A percentile compares a stretch with the other conserved stretches of the same genome.
Evolutionary conservation across 2,888 invertebrate genomes (phyloP).

Genomic region (Exocentrus adspersus): DNA sequence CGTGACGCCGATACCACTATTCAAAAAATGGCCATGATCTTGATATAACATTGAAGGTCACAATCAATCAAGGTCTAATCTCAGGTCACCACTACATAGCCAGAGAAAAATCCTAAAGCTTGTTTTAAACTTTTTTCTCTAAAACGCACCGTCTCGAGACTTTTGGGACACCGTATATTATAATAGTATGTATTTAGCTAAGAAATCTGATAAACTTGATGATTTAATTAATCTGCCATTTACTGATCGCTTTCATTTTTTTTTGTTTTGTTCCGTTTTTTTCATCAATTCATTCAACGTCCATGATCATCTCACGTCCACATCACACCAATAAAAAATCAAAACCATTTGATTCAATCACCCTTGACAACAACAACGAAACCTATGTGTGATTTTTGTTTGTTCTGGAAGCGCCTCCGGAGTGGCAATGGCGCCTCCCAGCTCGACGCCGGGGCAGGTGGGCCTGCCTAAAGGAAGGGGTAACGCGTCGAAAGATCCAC

Average conservation of each 20-base stretch:
- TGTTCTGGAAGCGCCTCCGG: slow-evolving; percentile 66
- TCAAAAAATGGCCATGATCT: no score
- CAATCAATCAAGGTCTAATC: no score
- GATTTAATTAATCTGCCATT: slow-evolving; percentile 15
- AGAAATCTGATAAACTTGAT: no score
- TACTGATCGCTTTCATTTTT: slow-evolving; percentile 38
- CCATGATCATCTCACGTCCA: slow-evolving; percentile 32
- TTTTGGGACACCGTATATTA: no score
- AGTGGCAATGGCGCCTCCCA: slow-evolving; percentile 68
- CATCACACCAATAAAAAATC: slow-evolving; percentile 26
- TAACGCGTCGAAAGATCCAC: slow-evolving; percentile 62
- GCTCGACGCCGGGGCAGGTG: slow-evolving; percentile 67
- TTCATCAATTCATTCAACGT: slow-evolving; percentile 31
- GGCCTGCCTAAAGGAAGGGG: slow-evolving; percentile 72
- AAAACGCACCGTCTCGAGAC: no score
- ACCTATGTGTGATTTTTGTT: slow-evolving; percentile 63
- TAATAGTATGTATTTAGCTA: no score
- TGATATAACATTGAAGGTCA: no score
- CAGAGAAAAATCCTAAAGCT: no score
- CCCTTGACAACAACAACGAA: slow-evolving; percentile 36
- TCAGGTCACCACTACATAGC: no score
- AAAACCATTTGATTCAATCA: slow-evolving; percentile 21
- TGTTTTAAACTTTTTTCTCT: no score
- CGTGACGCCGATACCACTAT: no score
- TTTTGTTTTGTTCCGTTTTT: slow-evolving; percentile 42